Conservation (phyloP, 2,888 invertebrate genomes). For the Drosophila kanekoi region DNA sequence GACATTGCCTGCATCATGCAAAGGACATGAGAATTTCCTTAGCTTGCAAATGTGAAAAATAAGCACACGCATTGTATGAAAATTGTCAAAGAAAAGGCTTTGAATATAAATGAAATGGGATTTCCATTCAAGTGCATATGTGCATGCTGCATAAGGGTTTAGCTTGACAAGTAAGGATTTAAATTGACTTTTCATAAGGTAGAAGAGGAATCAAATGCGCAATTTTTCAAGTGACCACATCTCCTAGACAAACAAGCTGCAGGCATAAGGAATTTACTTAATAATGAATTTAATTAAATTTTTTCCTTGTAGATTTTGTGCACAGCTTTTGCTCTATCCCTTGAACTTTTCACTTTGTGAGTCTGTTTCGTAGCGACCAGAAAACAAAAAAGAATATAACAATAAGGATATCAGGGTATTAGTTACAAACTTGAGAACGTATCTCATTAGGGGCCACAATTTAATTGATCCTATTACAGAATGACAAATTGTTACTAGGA, state of each 20-base stretch:
- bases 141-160: not conserved
- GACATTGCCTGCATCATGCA: slow-evolving; percentile 16
- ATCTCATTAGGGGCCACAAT: not conserved
- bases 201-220: no score
- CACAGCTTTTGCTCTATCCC: no score
- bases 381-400: not conserved
- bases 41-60: not conserved
- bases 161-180: not conserved
- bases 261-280: no score
- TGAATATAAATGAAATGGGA: not conserved
- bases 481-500: not conserved
- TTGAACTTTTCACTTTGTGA: no score
- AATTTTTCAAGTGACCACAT: no score
- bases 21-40: not conserved
- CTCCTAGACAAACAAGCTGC: no score
- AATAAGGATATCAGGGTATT: not conserved
- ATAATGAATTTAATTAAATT: no score
- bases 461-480: not conserved
- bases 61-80: not conserved
- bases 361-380: no score
- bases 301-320: no score
- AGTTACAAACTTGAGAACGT: not conserved
- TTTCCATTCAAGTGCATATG: not conserved
- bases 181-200: not conserved
- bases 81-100: slow-evolving; percentile 4